phyloP scores from a whole-genome alignment of 2,797 vertebrate species.

The Sarcophilus harrisii region DNA sequence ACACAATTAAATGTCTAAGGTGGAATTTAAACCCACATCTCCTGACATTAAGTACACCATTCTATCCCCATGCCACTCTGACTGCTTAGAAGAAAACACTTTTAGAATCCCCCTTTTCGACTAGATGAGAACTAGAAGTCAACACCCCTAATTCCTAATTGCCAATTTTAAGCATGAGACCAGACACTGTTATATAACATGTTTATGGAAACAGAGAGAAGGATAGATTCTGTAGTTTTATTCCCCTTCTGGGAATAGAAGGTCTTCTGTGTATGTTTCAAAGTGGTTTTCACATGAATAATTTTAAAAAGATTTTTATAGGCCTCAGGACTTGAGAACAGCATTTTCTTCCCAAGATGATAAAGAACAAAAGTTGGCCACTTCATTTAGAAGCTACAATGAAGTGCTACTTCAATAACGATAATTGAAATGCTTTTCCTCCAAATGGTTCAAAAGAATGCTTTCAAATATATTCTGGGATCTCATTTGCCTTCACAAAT shows the following conservation, averaged over 20 bases:
- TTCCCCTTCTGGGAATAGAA: background rate
- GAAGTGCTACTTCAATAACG: constrained; percentile 17
- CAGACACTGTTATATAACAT: background rate
- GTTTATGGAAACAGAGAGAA: background rate
- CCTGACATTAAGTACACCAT: background rate
- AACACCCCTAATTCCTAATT: background rate
- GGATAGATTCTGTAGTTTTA: background rate
- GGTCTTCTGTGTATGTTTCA: background rate
- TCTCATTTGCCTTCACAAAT: background rate
- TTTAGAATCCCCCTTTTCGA: background rate
- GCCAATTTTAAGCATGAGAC: background rate
- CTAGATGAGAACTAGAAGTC: constrained; percentile 15
- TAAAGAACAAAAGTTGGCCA: constrained; percentile 13
- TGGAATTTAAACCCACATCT: background rate
- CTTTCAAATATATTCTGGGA: background rate
- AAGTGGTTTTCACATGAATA: constrained; percentile 21
- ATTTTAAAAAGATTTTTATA: constrained; percentile 41
- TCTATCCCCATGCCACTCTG: background rate
- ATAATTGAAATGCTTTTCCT: constrained; percentile 14
- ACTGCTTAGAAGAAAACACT: background rate
- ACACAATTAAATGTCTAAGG: background rate
- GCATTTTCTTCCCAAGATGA: constrained; percentile 34
- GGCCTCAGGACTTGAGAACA: constrained; percentile 4
- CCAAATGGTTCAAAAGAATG: background rate
- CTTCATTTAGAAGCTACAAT: constrained; percentile 12